Conservation (phyloP, 1,140 invertebrate genomes). For the Papilio xuthus region DNA sequence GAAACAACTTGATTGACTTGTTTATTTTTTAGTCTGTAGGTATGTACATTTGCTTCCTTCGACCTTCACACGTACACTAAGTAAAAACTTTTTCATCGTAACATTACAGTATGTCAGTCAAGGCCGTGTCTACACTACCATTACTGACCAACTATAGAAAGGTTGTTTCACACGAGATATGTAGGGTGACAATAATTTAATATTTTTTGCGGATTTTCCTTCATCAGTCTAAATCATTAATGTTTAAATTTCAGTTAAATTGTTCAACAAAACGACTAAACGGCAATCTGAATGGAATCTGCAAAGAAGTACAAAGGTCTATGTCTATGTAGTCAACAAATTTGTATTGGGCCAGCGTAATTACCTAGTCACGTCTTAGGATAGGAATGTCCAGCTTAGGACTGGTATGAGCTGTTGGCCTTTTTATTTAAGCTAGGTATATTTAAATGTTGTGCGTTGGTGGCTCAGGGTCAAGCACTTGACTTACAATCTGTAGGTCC, state of each 20-base stretch:
- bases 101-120: constrained; percentile 15
- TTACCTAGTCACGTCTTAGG: neutral
- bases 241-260: neutral
- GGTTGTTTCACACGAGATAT: neutral
- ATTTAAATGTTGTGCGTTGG: too few relatives aligned
- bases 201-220: neutral
- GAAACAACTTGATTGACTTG: neutral
- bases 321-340: neutral
- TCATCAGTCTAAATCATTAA: neutral
- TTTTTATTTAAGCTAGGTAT: too few relatives aligned
- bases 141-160: neutral
- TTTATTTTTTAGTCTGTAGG: neutral
- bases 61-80: neutral
- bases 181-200: neutral
- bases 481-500: too few relatives aligned
- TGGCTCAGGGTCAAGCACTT: too few relatives aligned
- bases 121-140: constrained; percentile 1
- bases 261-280: neutral
- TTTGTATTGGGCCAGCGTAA: neutral
- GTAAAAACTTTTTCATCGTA: constrained; percentile 3
- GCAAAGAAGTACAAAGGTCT: neutral
- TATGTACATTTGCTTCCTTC: neutral
- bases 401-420: too few relatives aligned
- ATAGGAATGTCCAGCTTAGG: too few relatives aligned
- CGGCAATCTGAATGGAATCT: neutral